Conservation (phyloP, 2,888 invertebrate genomes). For the Xanthia togata region DNA sequence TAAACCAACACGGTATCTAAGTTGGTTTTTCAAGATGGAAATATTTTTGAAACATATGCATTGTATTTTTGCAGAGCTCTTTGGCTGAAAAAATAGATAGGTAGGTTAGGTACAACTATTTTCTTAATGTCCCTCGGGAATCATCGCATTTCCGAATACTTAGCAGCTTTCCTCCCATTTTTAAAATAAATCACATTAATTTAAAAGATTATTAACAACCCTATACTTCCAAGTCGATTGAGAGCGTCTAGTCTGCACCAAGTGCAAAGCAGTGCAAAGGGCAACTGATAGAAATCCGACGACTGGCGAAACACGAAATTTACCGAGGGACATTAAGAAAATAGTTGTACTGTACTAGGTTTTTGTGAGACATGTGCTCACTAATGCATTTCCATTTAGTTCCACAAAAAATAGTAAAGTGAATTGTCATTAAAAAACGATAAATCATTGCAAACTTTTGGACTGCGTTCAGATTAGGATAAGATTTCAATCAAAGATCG, state of each 20-base stretch:
- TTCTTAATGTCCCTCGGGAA: too few relatives aligned
- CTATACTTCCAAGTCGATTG: too few relatives aligned
- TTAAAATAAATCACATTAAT: too few relatives aligned
- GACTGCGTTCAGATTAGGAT: constrained; percentile 47
- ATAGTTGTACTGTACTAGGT: background rate
- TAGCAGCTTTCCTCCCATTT: too few relatives aligned
- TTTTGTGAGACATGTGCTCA: background rate
- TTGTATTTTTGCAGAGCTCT: background rate
- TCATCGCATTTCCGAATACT: too few relatives aligned
- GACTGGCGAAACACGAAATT: too few relatives aligned
- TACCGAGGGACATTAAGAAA: too few relatives aligned
- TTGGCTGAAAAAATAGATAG: background rate
- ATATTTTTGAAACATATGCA: constrained; percentile 22
- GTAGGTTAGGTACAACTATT: too few relatives aligned
- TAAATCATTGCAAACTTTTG: constrained; percentile 49
- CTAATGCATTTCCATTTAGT: constrained; percentile 16
- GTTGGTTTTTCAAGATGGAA: background rate
- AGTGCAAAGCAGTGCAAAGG: too few relatives aligned
- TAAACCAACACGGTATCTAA: constrained; percentile 15
- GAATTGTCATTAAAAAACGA: constrained; percentile 36
- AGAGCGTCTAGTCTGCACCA: too few relatives aligned
- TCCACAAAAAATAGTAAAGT: background rate
- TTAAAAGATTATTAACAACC: too few relatives aligned
- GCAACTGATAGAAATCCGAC: too few relatives aligned
- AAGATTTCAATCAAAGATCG: constrained; percentile 58